These are phyloP conservation scores for Cheilinus undulatus DNA, from an alignment of 2,113 vertebrate genomes.

Conservation along the genomic window DNA sequence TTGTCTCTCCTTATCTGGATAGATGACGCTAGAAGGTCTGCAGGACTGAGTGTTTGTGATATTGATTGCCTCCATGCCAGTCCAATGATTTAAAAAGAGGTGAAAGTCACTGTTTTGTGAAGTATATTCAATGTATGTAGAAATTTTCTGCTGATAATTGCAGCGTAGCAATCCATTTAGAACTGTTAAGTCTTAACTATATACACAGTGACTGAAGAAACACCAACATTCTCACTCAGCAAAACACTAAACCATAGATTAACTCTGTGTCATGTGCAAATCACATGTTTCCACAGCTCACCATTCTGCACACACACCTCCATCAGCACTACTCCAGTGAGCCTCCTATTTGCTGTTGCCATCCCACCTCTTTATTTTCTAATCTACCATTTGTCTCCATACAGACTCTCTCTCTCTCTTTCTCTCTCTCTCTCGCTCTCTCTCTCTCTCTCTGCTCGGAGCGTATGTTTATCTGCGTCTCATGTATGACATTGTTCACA, in stretches of 20 bases:
- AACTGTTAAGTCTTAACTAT: too few relatives aligned
- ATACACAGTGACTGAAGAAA: too few relatives aligned
- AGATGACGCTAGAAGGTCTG: too few relatives aligned
- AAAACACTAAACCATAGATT: background rate
- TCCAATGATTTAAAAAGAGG: too few relatives aligned
- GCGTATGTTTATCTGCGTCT: constrained; percentile 1
- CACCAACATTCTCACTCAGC: background rate
- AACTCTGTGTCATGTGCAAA: background rate
- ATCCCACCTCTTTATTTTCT: constrained; percentile 47
- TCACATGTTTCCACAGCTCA: background rate
- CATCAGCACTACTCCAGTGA: constrained; percentile 24
- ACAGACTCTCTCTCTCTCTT: constrained; percentile 15
- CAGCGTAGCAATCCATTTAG: too few relatives aligned
- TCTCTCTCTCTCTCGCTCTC: constrained; percentile 1
- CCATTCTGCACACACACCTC: constrained; percentile 9
- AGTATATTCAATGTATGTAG: too few relatives aligned
- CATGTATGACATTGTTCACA: background rate
- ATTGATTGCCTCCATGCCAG: too few relatives aligned
- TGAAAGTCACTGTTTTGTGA: too few relatives aligned
- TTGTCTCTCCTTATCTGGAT: too few relatives aligned
- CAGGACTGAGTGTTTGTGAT: too few relatives aligned
- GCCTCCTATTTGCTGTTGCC: constrained; percentile 37
- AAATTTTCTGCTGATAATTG: too few relatives aligned
- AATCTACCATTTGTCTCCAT: constrained; percentile 35
- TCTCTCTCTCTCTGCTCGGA: background rate